Evolutionary conservation across 2,888 invertebrate genomes (phyloP), one percentile per base, ranked within the genome.

Genomic region (Neelides folsomi): DNA sequence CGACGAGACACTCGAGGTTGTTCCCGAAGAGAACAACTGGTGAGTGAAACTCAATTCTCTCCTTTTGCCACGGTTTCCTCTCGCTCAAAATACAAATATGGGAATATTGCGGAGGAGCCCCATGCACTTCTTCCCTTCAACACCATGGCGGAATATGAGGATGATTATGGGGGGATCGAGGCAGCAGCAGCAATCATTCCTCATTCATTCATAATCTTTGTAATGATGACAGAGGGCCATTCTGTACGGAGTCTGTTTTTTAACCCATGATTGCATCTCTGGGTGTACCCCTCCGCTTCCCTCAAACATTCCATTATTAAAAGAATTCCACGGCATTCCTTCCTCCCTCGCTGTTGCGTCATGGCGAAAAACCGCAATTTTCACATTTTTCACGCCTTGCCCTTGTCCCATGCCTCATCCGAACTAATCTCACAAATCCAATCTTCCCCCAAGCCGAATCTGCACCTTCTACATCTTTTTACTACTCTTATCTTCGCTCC

Each of bases 331-430:
- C 39, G 27, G 51, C 44, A 45, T 42, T 38, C 16, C n/a, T 15
- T 6, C 36, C 45, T 45, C 35, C 36, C 49, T 37, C 12, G 49
- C 34, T 20, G 20, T 19, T 43, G 43, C 46, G 43, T 50, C 47
- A 47, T 46, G 48, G 43, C 46, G 39, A 46, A 52, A 52, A 55
- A 55, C 55, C 52, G 49, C 55, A 55, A 55, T 55, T 46, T 55
- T 55, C 55, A 52, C 55, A 55, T 55, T 55, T 55, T 55, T 55
- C 52, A 55, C 47, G 52, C 43, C 49, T 55, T 43, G 18, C 42
- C 18, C 15, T 18, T 16, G 19, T 13, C 13, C 19, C 15, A 18
- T 16, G 18, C 19, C 13, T 19, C 27, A 27, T 27, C 27, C 27
- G 27, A 27, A 27, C 27, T 27, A 27, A 27, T 27, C 27, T 27